Conservation (phyloP, 1,140 invertebrate species). For the Drosophila melanica region DNA sequence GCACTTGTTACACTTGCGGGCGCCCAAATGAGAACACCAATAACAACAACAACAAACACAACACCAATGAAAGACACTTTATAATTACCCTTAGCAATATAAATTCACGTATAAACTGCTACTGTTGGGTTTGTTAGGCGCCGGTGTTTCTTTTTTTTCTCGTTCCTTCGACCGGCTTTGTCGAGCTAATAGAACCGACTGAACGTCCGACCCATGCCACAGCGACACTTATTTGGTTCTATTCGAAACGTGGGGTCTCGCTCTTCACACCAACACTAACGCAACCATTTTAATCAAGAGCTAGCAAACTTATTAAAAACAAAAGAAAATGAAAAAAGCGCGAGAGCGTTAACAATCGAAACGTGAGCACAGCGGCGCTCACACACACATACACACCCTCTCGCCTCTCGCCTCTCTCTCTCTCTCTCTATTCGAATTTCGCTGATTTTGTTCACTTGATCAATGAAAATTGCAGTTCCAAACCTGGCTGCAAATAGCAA, state of each 20-base stretch:
- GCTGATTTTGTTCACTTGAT: conserved; percentile 7
- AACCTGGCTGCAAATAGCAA: background rate
- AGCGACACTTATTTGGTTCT: conserved; percentile 65
- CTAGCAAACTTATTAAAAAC: conserved; percentile 15
- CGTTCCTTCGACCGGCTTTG: conserved; percentile 49
- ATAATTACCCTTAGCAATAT: conserved; percentile 67
- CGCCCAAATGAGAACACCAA: conserved; percentile 23
- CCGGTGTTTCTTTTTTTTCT: background rate
- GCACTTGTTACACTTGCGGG: conserved; percentile 59
- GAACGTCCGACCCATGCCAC: conserved; percentile 43
- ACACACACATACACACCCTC: background rate
- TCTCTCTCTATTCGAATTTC: background rate
- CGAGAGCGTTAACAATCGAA: conserved; percentile 3
- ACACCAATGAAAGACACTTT: conserved; percentile 63
- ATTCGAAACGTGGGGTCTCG: conserved; percentile 29
- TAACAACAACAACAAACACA: conserved; percentile 25
- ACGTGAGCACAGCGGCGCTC: background rate
- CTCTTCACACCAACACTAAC: conserved; percentile 8
- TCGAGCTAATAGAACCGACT: conserved; percentile 65
- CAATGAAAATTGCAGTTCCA: conserved; percentile 20
- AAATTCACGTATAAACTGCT: conserved; percentile 35
- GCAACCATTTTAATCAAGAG: conserved; percentile 14
- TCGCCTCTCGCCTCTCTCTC: background rate
- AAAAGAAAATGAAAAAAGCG: background rate
- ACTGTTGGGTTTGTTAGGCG: conserved; percentile 20